Base-by-base conservation (phyloP, 2,888 invertebrate species). In the Stenichneumon culpator region DNA sequence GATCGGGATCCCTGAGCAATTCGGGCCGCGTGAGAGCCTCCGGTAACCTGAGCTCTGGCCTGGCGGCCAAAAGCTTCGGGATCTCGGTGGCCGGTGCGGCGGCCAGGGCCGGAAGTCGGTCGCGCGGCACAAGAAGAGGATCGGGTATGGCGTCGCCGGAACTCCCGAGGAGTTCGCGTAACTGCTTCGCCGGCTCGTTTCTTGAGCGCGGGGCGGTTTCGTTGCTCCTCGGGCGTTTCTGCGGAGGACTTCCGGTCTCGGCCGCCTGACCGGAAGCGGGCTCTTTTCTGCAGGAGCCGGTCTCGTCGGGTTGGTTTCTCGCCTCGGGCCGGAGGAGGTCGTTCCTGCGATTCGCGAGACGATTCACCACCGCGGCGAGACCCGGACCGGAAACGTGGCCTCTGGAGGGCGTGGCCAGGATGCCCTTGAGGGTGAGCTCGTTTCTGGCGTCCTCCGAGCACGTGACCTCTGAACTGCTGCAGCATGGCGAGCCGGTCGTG, bases 101-200 rank as follows among this genome's bases (percentile, higher is more conserved):
- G 32, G 97, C 94, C 52, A 98, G 96, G 25, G 95, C 95, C 74
- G 96, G 96, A 69, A 98, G 94, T 89, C 96, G 96, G 90, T 97
- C 96, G 94, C 97, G 97, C 73, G 98, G 98, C 86, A 98, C 96
- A 84, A 98, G 93, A 90, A 98, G 95, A 11, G 97, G 97, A 95
- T 98, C 97, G 60, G 97, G 97, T 91, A 98, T 96, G 92, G 96
- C 96, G 90, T 97, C 95, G 87, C 96, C 96, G 7, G 96, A 95
- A 89, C 96, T 96, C 69, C 95, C 95, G 84, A 97, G 95, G 32
- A 98, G 94, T 91, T 96, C 95, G 88, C 96, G 96, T 9, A 97
- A 94, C 91, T 98, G 97, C 82, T 96, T 96, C 6, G 97, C 92
- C 0, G 97, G 96, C 79, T 94, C 94, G 11, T 89, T 60, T 9